A percentile compares a stretch with the other conserved stretches of the same genome.
phyloP scores from a whole-genome alignment of 2,113 vertebrate genomes.

The Phylloscopus whistleri region DNA sequence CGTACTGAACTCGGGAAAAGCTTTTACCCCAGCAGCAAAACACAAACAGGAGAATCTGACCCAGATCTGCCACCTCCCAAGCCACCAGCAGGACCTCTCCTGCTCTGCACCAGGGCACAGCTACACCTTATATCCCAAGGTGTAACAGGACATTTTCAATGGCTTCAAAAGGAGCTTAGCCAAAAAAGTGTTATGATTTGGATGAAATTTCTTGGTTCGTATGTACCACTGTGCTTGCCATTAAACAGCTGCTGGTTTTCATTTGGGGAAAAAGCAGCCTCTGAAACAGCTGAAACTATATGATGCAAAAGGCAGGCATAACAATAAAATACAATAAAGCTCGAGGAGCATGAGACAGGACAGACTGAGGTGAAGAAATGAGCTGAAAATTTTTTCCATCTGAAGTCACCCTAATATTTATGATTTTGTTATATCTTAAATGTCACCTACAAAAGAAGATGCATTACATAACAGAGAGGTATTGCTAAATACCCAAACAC shows the following conservation, averaged over 20 bases:
- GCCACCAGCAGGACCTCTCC: not conserved
- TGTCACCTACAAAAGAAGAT: not conserved
- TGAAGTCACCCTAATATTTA: not conserved
- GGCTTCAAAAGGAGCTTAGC: not conserved
- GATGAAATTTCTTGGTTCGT: not conserved
- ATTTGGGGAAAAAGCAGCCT: not conserved
- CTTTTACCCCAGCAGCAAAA: not conserved
- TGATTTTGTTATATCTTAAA: not conserved
- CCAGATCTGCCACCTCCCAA: not conserved
- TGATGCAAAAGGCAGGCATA: not conserved
- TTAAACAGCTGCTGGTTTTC: not conserved
- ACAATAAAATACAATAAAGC: not conserved
- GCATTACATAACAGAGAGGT: not conserved
- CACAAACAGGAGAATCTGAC: not conserved
- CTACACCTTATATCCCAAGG: fast-evolving
- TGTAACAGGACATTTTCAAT: not conserved
- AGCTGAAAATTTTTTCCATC: not conserved
- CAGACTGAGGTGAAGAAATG: fast-evolving
- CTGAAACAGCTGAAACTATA: not conserved
- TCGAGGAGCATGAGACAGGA: not conserved
- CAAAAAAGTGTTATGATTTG: not conserved
- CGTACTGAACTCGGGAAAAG: not conserved
- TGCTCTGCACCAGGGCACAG: not conserved
- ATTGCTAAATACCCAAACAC: not conserved
- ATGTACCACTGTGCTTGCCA: not conserved